Base-by-base conservation (phyloP, 30 jellyfish, hydroid and myxozoan genomes). In the Pelagia noctiluca region DNA sequence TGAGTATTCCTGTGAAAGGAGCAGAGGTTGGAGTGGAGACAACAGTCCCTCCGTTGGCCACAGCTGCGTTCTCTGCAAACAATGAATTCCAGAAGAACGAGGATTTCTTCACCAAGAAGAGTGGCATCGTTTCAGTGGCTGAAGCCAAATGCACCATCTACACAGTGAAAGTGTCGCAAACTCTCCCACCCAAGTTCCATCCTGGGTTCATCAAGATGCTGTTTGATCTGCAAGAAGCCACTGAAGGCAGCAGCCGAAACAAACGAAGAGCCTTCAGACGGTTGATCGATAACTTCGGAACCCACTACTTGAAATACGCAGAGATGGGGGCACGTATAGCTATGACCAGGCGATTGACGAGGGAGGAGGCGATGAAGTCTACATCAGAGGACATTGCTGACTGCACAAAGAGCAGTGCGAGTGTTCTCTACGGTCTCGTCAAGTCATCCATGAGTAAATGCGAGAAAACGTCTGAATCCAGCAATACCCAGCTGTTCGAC, bases 251-350 rank as follows among this genome's bases (percentile, higher is more conserved):
- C 5, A 16, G 16, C 8, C 8, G 16, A 5, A 16, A 42, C 35
- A 67, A 46, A 68, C 68, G 18, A 3, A 21, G 0, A 80, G 24
- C 28, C 35, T 8, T 67, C 26, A 34, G 70, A 52, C 26, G 38
- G 3, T 69, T 82, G 37, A 69, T 82, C 16, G 26, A 73, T 22
- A 74, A 82, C 13, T 82, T 82, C 50, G 93, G 93, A 3, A 82
- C 93, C 37, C 93, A 82, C 37, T 82, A 10, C 53, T 61, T 82
- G 77, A 65, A 34, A 37, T 50, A 82, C 32, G 78, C 88, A 8
- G 68, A 86, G 11, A 68, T 82, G 60, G 93, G 93, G 36, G 86
- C 93, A 1, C 88, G 93, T 2, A 50, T 73, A 16, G 87, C 93
- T 13, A 73, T 82, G 0, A 13, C 60, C 4, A 46, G 88, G 48